These are phyloP conservation scores for Ditylenchus weischeri DNA, from an alignment of 2,888 invertebrate genomes.

Conservation along the genomic window DNA sequence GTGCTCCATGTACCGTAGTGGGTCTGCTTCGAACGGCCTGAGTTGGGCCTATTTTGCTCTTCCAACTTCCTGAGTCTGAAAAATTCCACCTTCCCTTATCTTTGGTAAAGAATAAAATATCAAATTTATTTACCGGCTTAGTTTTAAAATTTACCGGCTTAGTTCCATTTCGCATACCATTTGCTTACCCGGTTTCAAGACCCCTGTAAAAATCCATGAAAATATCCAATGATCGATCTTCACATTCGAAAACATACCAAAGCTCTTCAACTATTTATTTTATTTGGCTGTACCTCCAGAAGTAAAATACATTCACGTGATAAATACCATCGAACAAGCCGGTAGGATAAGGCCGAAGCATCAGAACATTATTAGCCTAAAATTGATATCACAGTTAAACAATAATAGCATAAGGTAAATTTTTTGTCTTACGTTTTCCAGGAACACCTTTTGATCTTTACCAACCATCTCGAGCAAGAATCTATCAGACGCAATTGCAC, in stretches of 20 bases:
- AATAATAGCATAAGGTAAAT: not conserved
- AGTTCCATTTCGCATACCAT: slow-evolving; percentile 49
- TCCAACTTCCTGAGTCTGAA: too few relatives aligned
- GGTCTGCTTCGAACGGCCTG: slow-evolving; percentile 40
- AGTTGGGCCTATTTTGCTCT: too few relatives aligned
- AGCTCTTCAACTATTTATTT: slow-evolving; percentile 45
- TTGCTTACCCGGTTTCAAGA: slow-evolving; percentile 22
- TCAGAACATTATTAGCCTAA: too few relatives aligned
- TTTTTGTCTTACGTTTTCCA: not conserved
- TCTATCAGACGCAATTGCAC: too few relatives aligned
- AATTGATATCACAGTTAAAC: too few relatives aligned
- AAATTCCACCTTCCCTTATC: too few relatives aligned
- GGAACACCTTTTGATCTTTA: too few relatives aligned
- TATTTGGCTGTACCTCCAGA: slow-evolving; percentile 40
- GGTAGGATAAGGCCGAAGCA: slow-evolving; percentile 47
- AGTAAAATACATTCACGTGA: slow-evolving; percentile 56
- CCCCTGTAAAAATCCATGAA: not conserved
- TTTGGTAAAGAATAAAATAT: too few relatives aligned
- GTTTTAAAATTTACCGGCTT: too few relatives aligned
- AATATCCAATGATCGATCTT: not conserved
- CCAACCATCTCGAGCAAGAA: too few relatives aligned
- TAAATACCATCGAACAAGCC: slow-evolving; percentile 48
- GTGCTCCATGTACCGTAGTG: slow-evolving; percentile 40
- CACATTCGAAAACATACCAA: slow-evolving; percentile 13
- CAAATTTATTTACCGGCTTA: too few relatives aligned